A percentile compares a stretch with the other conserved stretches of the same genome.
phyloP scores from a whole-genome alignment of 2,797 vertebrate genomes.

The Ambastaia sidthimunki region DNA sequence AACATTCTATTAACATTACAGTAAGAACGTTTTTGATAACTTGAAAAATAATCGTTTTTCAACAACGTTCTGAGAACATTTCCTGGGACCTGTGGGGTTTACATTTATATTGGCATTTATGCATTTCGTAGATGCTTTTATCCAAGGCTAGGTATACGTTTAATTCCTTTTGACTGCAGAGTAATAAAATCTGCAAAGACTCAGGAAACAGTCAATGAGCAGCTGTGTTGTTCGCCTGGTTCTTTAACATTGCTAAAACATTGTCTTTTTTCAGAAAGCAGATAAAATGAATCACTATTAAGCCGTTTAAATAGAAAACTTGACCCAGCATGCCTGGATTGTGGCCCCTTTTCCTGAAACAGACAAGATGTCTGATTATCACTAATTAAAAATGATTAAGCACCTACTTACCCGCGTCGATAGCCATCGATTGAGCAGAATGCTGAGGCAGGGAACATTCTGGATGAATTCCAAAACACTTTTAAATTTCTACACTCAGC shows the following conservation, averaged over 20 bases:
- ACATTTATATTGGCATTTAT: too few species aligned
- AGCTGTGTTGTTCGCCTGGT: constrained; percentile 6
- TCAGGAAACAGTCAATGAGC: not conserved
- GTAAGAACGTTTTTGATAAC: too few species aligned
- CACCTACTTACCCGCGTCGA: constrained; percentile 80
- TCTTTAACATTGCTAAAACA: constrained; percentile 18
- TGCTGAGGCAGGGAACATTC: constrained; percentile 76
- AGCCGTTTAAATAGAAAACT: constrained; percentile 72
- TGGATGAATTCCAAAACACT: constrained; percentile 72
- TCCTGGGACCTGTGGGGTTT: too few species aligned
- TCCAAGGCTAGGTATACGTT: too few species aligned
- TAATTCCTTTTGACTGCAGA: not conserved
- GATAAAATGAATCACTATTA: constrained; percentile 70
- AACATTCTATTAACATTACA: too few species aligned
- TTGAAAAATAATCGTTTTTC: too few species aligned
- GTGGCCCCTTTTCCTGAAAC: constrained; percentile 72
- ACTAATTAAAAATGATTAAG: constrained; percentile 87
- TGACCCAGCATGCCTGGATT: constrained; percentile 66
- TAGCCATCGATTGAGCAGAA: constrained; percentile 79
- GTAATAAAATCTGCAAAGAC: not conserved
- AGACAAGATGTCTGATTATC: constrained; percentile 84
- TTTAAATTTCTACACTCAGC: constrained; percentile 79
- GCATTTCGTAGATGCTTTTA: too few species aligned
- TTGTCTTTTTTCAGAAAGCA: constrained; percentile 57
- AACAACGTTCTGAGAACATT: too few species aligned